Conservation (phyloP, 2,113 vertebrate genomes). For the Sapajus apella region DNA sequence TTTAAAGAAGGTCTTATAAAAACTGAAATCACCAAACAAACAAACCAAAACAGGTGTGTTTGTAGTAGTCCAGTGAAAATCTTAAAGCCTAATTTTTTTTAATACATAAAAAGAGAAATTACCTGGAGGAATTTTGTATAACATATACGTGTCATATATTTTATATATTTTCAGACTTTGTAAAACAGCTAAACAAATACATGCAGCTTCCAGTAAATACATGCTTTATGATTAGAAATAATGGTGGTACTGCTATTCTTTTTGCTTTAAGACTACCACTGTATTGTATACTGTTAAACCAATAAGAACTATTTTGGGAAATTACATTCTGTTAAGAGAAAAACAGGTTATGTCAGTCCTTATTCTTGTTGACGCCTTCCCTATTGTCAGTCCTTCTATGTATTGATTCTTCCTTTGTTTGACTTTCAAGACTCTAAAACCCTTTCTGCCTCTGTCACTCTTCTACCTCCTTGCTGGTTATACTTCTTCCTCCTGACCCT, state of each 20-base stretch:
- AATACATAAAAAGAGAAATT: constrained; percentile 22
- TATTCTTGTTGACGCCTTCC: neutral
- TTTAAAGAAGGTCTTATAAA: neutral
- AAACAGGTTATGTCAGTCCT: neutral
- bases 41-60: neutral
- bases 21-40: neutral
- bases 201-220: neutral
- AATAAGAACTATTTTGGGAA: neutral
- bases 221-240: constrained; percentile 5
- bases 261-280: neutral
- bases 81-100: constrained; percentile 9
- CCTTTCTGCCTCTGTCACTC: neutral
- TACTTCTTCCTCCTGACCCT: neutral
- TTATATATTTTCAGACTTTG: neutral
- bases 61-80: neutral
- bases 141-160: neutral
- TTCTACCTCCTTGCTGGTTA: neutral
- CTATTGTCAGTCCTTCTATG: neutral
- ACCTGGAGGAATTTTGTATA: neutral
- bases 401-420: neutral
- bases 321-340: neutral
- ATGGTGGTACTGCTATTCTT: neutral
- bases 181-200: neutral
- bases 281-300: neutral
- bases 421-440: neutral